Conservation (phyloP, 2,113 vertebrate genomes). For the Oreochromis tanganicae region DNA sequence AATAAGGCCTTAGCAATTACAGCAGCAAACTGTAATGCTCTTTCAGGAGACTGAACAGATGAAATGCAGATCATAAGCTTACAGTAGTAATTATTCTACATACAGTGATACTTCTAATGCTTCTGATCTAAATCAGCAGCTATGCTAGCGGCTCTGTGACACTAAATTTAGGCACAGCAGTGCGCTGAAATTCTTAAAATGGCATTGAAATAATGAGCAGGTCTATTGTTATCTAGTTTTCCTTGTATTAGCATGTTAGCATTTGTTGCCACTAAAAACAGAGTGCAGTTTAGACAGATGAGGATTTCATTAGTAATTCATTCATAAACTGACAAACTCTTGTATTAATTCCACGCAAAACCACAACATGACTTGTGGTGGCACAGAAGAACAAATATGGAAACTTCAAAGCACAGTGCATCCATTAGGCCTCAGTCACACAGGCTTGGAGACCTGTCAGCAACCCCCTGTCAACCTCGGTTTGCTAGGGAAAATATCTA, state of each 20-base stretch:
- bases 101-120: neutral
- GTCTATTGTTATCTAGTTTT: neutral
- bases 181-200: neutral
- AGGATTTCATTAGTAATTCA: neutral
- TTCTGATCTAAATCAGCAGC: neutral
- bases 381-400: neutral
- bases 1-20: neutral
- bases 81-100: neutral
- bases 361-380: neutral
- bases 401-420: neutral
- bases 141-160: neutral
- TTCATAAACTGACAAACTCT: neutral
- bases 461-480: neutral
- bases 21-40: neutral
- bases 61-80: neutral
- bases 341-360: neutral
- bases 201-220: neutral
- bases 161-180: neutral
- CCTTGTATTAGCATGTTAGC: neutral
- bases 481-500: neutral
- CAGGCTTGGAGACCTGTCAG: neutral
- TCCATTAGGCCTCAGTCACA: neutral
- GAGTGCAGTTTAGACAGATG: neutral
- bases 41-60: neutral
- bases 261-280: neutral